Conservation (phyloP, 1,140 invertebrate genomes). For the Tetragnatha versicolor region DNA sequence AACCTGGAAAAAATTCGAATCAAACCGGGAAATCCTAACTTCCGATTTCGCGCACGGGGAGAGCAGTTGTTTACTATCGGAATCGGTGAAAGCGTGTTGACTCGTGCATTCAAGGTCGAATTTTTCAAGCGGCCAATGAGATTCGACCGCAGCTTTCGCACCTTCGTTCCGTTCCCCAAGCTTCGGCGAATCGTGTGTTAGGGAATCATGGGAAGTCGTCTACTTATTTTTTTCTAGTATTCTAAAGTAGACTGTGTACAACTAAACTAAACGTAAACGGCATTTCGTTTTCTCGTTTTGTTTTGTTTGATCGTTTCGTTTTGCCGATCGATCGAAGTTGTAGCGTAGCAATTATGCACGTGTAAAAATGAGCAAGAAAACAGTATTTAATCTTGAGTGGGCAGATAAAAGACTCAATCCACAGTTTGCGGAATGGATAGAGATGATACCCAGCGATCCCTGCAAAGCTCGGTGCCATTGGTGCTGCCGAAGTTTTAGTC, state of each 20-base stretch:
- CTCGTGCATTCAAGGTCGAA: background rate
- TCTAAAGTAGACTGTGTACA: background rate
- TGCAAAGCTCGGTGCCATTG: background rate
- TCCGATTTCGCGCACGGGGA: background rate
- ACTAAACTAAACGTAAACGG: no score
- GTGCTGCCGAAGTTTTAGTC: background rate
- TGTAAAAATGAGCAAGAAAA: background rate
- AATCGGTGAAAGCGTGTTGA: background rate
- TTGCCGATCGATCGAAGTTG: background rate
- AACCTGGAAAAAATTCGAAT: background rate
- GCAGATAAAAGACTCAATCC: background rate
- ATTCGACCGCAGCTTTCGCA: background rate
- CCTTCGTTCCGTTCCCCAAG: background rate
- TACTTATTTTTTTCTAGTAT: background rate
- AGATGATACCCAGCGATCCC: background rate
- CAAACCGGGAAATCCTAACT: background rate
- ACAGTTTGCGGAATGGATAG: background rate
- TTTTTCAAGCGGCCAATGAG: background rate
- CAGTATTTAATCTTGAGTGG: background rate
- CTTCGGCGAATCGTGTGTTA: background rate
- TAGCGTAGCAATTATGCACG: background rate
- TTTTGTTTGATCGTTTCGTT: background rate
- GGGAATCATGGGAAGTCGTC: background rate
- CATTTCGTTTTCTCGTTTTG: background rate
- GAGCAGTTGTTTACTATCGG: background rate